Base-by-base conservation (phyloP, 1,140 invertebrate genomes). In the Parasteatoda tepidariorum region DNA sequence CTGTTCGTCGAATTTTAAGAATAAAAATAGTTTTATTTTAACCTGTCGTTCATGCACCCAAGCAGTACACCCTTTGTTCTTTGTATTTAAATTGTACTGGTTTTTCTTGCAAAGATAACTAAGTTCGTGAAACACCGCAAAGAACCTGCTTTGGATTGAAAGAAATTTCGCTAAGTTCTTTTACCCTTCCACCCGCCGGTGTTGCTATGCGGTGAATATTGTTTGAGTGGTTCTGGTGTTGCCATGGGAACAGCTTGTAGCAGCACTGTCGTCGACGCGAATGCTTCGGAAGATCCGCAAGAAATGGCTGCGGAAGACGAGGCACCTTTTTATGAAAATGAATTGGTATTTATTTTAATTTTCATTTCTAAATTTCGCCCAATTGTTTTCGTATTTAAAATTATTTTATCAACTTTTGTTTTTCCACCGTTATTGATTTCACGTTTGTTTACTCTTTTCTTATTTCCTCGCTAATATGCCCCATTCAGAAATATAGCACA, bases 171-270 rank as follows among this genome's bases (percentile, higher is more conserved):
- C 9, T 48, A 48, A 48, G 18, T 9, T 48, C 38, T 13, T 48
- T 48, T 48, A 9, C 38, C 38, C 38, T 15, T 5, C 28, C 38
- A 13, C 3, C 24, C 31, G 6, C 5, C 48, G 24, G 33, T 61
- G 78, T 82, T 82, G 78, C 78, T 82, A 82, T 70, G 78, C 67
- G 33, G 48, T 1, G 78, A 38, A 30, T n/a, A n/a, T 66, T 83
- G 81, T 83, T 73, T 83, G 57, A 34, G 31, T 41, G 24, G 41
- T 41, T 55, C 31, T 3, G n/a, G 1, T 28, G 82, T 84, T 68
- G 54, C 73, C 55, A 84, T 84, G 82, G 82, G 82, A 76, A 84
- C 82, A 24, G 64, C 68, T 71, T 84, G 82, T 61, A 84, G 82
- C 54, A 57, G 70, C 28, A 48, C 59, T 57, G 61, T 28, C 18